Conservation (phyloP, 2,888 invertebrate species). For the Thumatha senex region DNA sequence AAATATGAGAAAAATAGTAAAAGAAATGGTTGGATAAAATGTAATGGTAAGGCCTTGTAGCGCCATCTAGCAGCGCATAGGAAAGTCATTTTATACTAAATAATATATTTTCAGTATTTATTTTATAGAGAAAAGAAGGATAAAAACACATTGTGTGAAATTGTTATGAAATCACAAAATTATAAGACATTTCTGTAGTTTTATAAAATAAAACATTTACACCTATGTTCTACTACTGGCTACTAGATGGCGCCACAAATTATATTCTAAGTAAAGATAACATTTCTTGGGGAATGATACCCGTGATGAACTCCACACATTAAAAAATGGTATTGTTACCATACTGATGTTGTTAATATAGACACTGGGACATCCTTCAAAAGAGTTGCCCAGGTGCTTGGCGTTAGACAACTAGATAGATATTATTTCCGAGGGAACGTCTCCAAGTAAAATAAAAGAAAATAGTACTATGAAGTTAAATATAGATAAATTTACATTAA, state of each 20-base stretch:
- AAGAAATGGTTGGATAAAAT: background rate
- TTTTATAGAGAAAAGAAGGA: background rate
- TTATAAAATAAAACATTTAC: background rate
- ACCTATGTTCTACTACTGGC: background rate
- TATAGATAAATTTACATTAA: too few species aligned
- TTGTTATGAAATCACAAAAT: background rate
- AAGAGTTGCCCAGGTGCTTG: too few species aligned
- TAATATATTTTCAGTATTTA: background rate
- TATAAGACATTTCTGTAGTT: background rate
- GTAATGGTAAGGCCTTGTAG: background rate
- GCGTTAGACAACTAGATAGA: too few species aligned
- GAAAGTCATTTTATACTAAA: background rate
- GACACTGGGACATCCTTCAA: too few species aligned
- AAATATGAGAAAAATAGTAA: background rate
- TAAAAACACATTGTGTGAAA: background rate
- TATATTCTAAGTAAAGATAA: too few species aligned
- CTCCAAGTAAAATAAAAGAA: too few species aligned
- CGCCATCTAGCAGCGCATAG: slow-evolving; percentile 29
- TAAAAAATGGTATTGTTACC: too few species aligned
- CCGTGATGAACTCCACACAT: too few species aligned
- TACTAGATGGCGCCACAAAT: background rate
- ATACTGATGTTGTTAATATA: too few species aligned
- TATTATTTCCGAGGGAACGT: too few species aligned
- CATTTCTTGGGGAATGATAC: too few species aligned
- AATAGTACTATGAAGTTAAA: too few species aligned